These are phyloP conservation scores for Coreoperca whiteheadi DNA, from an alignment of 2,113 vertebrate genomes.

Conservation along the genomic window DNA sequence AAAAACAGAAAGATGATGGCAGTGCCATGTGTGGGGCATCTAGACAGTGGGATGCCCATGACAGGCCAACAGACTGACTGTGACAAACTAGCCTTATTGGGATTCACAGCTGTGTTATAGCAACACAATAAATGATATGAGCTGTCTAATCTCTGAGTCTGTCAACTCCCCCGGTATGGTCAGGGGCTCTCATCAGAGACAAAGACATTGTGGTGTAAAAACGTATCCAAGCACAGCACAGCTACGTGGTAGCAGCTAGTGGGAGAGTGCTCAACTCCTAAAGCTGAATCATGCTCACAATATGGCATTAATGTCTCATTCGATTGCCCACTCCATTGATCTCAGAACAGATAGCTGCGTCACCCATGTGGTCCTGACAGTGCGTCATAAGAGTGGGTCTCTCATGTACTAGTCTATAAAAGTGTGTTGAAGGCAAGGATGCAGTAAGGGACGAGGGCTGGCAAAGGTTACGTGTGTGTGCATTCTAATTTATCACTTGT, in stretches of 20 bases:
- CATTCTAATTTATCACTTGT: not conserved
- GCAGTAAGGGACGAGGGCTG: not conserved
- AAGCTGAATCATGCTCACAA: conserved; percentile 69
- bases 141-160: conserved; percentile 11
- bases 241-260: conserved; percentile 14
- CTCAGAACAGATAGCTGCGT: conserved; percentile 41
- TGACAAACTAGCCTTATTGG: conserved; percentile 15
- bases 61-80: conserved; percentile 3
- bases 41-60: conserved; percentile 19
- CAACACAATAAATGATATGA: conserved; percentile 16
- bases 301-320: conserved; percentile 34
- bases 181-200: not conserved
- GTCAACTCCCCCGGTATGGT: not conserved
- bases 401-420: conserved; percentile 20
- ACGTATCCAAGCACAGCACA: not conserved
- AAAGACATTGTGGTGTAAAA: not conserved
- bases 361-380: conserved; percentile 7
- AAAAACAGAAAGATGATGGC: conserved; percentile 52
- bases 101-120: conserved; percentile 28
- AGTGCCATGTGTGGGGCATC: conserved; percentile 25
- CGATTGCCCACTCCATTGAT: conserved; percentile 40
- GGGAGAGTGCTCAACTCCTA: conserved; percentile 14
- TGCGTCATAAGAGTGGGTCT: conserved; percentile 41
- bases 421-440: not conserved
- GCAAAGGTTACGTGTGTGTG: not conserved